phyloP scores from a whole-genome alignment of 2,113 vertebrate genomes.

The Myotis yumanensis region DNA sequence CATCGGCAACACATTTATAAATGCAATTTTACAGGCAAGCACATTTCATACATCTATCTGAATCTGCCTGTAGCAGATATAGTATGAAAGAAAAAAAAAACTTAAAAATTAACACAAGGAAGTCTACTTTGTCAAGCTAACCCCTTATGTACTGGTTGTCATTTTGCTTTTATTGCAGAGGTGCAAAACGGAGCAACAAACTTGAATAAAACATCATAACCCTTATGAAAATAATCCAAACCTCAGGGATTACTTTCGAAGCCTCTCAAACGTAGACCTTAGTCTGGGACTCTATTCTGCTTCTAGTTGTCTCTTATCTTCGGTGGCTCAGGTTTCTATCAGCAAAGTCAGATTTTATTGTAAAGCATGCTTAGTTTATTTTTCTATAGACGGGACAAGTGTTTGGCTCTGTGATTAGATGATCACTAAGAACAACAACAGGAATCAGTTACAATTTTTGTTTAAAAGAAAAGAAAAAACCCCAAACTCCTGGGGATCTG shows the following conservation, averaged over 20 bases:
- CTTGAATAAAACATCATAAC: constrained; percentile 74
- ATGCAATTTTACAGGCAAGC: constrained; percentile 95
- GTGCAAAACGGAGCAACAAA: constrained; percentile 83
- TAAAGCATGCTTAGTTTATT: constrained; percentile 66
- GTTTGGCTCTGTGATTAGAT: constrained; percentile 72
- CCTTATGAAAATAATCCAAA: constrained; percentile 77
- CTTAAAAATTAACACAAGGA: constrained; percentile 85
- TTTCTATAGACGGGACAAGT: constrained; percentile 51
- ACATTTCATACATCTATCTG: constrained; percentile 86
- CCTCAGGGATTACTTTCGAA: constrained; percentile 73
- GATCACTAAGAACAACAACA: constrained; percentile 61
- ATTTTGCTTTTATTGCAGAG: constrained; percentile 85
- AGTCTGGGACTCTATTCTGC: constrained; percentile 78
- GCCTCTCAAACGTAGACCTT: constrained; percentile 69
- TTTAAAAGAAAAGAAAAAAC: constrained; percentile 56
- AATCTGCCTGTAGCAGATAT: constrained; percentile 84
- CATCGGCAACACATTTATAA: constrained; percentile 91
- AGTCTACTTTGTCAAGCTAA: constrained; percentile 87
- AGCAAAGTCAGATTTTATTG: constrained; percentile 69
- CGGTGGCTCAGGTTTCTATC: constrained; percentile 79
- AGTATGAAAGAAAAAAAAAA: constrained; percentile 73
- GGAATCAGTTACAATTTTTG: constrained; percentile 76
- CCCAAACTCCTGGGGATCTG: constrained; percentile 74
- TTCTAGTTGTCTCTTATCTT: constrained; percentile 73
- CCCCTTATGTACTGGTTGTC: constrained; percentile 89